Evolutionary conservation across 1,140 invertebrate species (phyloP).

Genomic region (Sitodiplosis mosellana): DNA sequence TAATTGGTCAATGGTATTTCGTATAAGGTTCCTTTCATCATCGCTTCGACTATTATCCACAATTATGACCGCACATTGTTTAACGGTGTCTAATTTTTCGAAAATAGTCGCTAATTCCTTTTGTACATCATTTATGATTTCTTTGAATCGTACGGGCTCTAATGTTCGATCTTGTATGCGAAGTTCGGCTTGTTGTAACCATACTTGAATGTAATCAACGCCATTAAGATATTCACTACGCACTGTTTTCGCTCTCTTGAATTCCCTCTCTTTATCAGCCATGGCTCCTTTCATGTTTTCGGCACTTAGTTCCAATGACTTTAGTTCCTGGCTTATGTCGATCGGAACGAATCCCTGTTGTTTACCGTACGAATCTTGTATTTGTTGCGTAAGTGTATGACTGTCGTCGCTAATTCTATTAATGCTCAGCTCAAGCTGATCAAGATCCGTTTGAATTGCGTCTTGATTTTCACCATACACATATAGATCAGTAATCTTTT

Average conservation of each 20-base stretch:
- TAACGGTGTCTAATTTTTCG: slow-evolving; percentile 60
- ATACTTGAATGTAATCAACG: slow-evolving; percentile 60
- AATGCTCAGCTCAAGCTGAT: slow-evolving; percentile 28
- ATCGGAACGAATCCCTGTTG: slow-evolving; percentile 49
- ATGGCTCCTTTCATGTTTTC: slow-evolving; percentile 57
- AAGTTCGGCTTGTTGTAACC: slow-evolving; percentile 64
- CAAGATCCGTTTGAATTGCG: slow-evolving; percentile 31
- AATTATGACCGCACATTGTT: slow-evolving; percentile 56
- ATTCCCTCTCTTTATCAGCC: slow-evolving; percentile 73
- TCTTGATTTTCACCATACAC: slow-evolving; percentile 49
- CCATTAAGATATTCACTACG: slow-evolving; percentile 59
- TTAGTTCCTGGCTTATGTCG: slow-evolving; percentile 56
- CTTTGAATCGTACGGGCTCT: slow-evolving; percentile 57
- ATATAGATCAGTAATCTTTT: slow-evolving; percentile 44
- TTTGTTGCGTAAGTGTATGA: slow-evolving; percentile 40
- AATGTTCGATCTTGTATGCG: slow-evolving; percentile 61
- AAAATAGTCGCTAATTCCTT: slow-evolving; percentile 48
- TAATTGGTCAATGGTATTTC: slow-evolving; percentile 52
- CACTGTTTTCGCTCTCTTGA: slow-evolving; percentile 63
- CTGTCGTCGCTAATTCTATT: slow-evolving; percentile 33
- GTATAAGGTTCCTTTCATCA: slow-evolving; percentile 54
- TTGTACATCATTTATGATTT: slow-evolving; percentile 55
- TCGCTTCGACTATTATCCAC: slow-evolving; percentile 59
- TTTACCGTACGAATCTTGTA: slow-evolving; percentile 45
- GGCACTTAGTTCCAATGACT: slow-evolving; percentile 54